Evolutionary conservation across 1,140 invertebrate genomes (phyloP), one percentile per base, ranked within the genome.

Genomic region (Diplogasteroides magnus): DNA sequence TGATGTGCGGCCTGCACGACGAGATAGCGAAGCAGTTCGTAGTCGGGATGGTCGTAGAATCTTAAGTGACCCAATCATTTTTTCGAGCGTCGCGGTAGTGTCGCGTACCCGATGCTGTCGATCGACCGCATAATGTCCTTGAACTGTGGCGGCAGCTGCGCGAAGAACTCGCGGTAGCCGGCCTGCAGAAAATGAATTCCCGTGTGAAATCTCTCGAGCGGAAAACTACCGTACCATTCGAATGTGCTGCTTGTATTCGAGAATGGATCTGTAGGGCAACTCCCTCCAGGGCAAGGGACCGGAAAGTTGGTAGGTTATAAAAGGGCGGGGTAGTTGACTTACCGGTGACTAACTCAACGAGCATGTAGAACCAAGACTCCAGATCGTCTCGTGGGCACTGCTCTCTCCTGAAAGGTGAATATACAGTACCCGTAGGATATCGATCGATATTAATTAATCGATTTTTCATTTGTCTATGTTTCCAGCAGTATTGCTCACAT

Each of bases 331-430:
- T 6, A 13, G 13, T 64, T 29, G 13, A n/a, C 64, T 60, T n/a
- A 64, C 66, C 66, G 26, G 48, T 67, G n/a, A 72, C 37, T 2
- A 78, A 55, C 37, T 77, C 76, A 19, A 77, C 28, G n/a, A 60
- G 59, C 76, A 77, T 77, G 67, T 77, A 77, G 29, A 77, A 65
- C 76, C 76, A 77, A n/a, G 57, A 68, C 37, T 77, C 76, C 14
- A 77, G 58, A 61, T 77, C 76, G 55, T 77, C 76, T n/a, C 68
- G 62, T 15, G 73, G 73, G 57, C 71, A 71, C 59, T 77, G 76
- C 23, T 77, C 76, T 14, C 72, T 70, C 68, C 63, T 28, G 77
- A 60, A 19, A 48, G 6, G 6, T 11, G 6, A 19, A 48, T 48
- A 61, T 25, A 26, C 28, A 28, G 77, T 65, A 19, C 78, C 26